phyloP scores from a whole-genome alignment of 2,113 vertebrate species.

The Meriones unguiculatus region DNA sequence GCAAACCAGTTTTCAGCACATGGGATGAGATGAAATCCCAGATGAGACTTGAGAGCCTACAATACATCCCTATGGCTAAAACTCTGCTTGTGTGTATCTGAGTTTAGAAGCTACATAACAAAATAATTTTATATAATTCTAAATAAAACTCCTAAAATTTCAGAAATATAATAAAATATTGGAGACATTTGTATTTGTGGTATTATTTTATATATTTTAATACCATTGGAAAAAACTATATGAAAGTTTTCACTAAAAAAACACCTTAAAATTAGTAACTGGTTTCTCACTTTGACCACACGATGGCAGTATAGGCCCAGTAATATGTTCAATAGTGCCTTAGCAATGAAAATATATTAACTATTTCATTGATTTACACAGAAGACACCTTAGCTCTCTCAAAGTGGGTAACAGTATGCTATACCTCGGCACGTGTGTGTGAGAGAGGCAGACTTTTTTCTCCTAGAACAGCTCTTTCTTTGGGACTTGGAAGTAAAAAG shows the following conservation, averaged over 20 bases:
- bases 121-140: not conserved
- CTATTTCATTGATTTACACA: not conserved
- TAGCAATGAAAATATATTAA: not conserved
- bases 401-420: not conserved
- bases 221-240: not conserved
- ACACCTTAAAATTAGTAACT: not conserved
- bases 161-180: not conserved
- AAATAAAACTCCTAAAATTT: not conserved
- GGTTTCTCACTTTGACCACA: not conserved
- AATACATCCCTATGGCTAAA: not conserved
- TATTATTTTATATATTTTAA: not conserved
- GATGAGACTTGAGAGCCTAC: not conserved
- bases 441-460: not conserved
- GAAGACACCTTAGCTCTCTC: not conserved
- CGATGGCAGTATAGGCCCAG: not conserved
- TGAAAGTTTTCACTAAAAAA: not conserved
- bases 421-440: too few relatives aligned
- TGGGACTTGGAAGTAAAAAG: not conserved
- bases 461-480: not conserved
- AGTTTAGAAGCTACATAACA: not conserved
- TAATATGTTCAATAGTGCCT: not conserved
- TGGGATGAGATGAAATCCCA: not conserved
- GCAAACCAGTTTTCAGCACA: not conserved
- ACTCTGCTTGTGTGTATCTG: fast-evolving
- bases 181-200: not conserved